A percentile compares a stretch with the other conserved stretches of the same genome.
phyloP scores from a whole-genome alignment of 2,888 invertebrate species.

The Agrotis clavis region DNA sequence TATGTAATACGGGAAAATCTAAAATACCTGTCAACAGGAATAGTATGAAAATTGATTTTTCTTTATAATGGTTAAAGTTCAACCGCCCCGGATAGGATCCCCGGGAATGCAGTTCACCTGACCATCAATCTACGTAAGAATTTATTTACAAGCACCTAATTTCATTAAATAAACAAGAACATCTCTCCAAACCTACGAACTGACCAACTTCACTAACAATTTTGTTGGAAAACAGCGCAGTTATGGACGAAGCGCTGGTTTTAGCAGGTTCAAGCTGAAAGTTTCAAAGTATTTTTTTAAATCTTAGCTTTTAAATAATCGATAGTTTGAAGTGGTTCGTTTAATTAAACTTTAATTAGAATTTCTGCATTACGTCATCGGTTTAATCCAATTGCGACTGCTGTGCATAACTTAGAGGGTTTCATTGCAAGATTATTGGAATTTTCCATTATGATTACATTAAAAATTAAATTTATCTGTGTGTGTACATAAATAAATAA shows the following conservation, averaged over 20 bases:
- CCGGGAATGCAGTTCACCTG: not conserved
- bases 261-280: conserved; percentile 19
- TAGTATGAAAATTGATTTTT: too few species aligned
- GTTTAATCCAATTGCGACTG: too few species aligned
- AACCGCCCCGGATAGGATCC: too few species aligned
- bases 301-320: conserved; percentile 33
- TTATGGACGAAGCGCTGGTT: conserved; percentile 3
- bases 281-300: conserved; percentile 27
- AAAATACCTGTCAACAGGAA: too few species aligned
- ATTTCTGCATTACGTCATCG: not conserved
- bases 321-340: conserved; percentile 32
- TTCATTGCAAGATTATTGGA: too few species aligned
- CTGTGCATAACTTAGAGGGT: too few species aligned
- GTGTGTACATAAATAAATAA: too few species aligned
- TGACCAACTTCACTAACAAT: conserved; percentile 7
- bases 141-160: not conserved
- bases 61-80: too few species aligned
- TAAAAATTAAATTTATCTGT: too few species aligned
- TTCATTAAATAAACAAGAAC: not conserved
- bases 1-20: too few species aligned
- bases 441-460: too few species aligned
- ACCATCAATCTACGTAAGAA: too few species aligned
- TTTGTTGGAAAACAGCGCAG: conserved; percentile 5
- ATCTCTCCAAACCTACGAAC: not conserved
- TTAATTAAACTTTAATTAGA: conserved; percentile 32